Percentiles rank a stretch among this genome's conserved stretches.
Evolutionary conservation across 1,140 invertebrate species (phyloP).

Genomic region (Zaprionus nigranus): DNA sequence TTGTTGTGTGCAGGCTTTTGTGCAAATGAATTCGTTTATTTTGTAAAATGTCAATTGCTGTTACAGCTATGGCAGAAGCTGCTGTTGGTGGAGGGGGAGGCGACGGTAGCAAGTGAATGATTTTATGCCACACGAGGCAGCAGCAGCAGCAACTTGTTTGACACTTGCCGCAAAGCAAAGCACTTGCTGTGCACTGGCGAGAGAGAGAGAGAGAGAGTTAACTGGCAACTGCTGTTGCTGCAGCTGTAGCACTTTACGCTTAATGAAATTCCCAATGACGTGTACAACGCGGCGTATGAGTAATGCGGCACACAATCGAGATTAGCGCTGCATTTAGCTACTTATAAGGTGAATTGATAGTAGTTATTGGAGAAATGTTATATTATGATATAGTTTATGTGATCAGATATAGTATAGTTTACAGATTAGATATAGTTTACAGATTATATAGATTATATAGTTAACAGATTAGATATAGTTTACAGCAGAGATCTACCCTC

Average conservation of each 20-base stretch:
- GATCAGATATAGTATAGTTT: too few relatives aligned
- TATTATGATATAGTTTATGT: too few relatives aligned
- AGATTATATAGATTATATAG: too few relatives aligned
- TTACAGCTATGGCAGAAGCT: constrained; percentile 8
- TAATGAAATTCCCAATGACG: constrained; percentile 69
- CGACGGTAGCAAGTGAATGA: constrained; percentile 36
- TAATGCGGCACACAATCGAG: constrained; percentile 28
- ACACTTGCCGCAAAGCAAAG: constrained; percentile 56
- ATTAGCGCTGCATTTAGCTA: neutral
- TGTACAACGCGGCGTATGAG: constrained; percentile 67
- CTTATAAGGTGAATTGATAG: neutral
- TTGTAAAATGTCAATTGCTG: constrained; percentile 82
- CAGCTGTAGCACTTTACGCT: constrained; percentile 60
- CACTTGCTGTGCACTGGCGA: neutral
- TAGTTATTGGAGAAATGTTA: too few relatives aligned
- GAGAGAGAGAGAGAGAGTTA: neutral
- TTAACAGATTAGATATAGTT: neutral
- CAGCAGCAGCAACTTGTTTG: constrained; percentile 50
- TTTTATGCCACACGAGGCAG: constrained; percentile 53
- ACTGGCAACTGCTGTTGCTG: constrained; percentile 10
- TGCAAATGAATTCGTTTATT: constrained; percentile 82
- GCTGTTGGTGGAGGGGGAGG: neutral
- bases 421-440: neutral
- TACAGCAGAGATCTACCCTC: neutral
- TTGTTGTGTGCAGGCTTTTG: constrained; percentile 53